Evolutionary conservation across 2,113 vertebrate genomes (phyloP), one percentile per base, ranked within the genome.

Genomic region (Agapornis roseicollis): DNA sequence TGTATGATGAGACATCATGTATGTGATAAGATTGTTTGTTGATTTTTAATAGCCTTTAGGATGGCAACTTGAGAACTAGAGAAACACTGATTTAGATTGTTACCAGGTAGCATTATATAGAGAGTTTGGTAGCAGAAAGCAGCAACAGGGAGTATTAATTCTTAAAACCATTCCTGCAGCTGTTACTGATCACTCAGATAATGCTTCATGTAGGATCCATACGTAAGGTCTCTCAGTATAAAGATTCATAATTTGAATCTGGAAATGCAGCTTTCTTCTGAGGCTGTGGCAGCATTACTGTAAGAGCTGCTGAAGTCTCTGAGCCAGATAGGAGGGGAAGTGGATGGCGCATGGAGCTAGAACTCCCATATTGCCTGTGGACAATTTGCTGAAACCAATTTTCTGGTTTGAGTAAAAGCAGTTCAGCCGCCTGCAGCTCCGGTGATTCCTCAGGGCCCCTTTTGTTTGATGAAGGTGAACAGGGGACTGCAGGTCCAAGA

Each of bases 101-200:
- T 84, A 28, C 71, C 35, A 17, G 25, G 28, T 56, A 56, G 9
- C 9, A 8, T 77, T 66, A 37, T 37, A 5, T n/a, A 46, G 76
- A 88, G 46, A 56, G 83, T 90, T 80, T 2, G 2, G 35, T 56
- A 60, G 11, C 14, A 80, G 49, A 65, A 84, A 49, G 68, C 35
- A 81, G 68, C 52, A 84, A 42, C 4, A 25, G 63, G 56, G 42
- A 63, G 15, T 71, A 44, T 4, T 64, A 60, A 20, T 68, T 92
- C 66, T 93, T 60, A 68, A 68, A 88, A 42, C 42, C 81, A n/a
- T 79, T 92, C 56, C 20, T 76, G 69, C 33, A 74, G 37, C 69
- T 82, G 69, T 78, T 95, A 58, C 7, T 91, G 49, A 71, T 91
- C 35, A 47, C 56, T 44, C 20, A 90, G 77, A 47, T 89, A 81